Base-by-base conservation (phyloP, 2,797 vertebrate genomes). In the Sebastes taczanowskii region DNA sequence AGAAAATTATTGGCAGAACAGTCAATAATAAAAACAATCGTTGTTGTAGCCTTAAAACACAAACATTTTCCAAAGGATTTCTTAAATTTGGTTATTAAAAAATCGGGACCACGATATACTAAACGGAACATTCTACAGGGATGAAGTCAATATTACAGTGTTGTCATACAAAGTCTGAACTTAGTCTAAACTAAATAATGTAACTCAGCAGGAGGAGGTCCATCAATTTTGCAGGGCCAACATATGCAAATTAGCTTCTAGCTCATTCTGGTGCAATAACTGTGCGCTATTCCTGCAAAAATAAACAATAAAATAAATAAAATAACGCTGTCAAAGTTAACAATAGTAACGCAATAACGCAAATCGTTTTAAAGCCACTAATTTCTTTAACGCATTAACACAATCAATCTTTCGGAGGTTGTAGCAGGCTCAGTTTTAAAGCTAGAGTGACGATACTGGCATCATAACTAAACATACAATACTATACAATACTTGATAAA, bases 181-280 rank as follows among this genome's bases (percentile, higher is more conserved):
- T 32, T 63, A 4, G 30, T 49, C 29, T 49, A 34, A 49, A 9
- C 6, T 67, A 42, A 32, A 42, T 4, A 13, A 70, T 8, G 11
- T 22, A 14, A 56, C 32, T 9, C 25, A 8, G 1, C 32, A 71
- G 27, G 13, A 53, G 23, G 56, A 25, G 61, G 16, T 3, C 3
- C 34, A 80, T 85, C 30, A 35, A 56, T 91, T 49, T 20, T 49
- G 16, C 46, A 49, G 18, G 46, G 46, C 46, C 46, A 49, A 8
- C 46, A 49, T 49, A 49, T 49, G 18, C 46, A 49, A 20, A 49
- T 49, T 4, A 49, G 18, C 1, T 20, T 49, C 18, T 20, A 49
- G 46, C 46, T 49, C 65, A 65, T n/a, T 22, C 20, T 53, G 49
- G 49, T 53, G 49, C 20, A n/a, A 10, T 52, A n/a, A 22, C 14